Conservation (phyloP, 2,888 invertebrate species). For the Andrena fulva region DNA sequence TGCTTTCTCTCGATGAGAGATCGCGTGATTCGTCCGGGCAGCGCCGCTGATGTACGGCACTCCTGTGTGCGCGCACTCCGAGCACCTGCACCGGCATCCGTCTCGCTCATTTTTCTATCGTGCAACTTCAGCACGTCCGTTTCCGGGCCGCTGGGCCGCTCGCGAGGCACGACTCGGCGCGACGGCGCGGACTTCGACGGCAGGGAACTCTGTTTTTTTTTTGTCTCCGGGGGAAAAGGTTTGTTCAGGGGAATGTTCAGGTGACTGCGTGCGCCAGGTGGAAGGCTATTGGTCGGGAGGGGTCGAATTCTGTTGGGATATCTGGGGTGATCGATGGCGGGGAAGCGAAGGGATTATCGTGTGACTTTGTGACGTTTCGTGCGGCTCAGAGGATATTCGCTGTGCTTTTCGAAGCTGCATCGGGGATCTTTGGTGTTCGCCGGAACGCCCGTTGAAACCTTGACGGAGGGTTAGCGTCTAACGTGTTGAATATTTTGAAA, state of each 20-base stretch:
- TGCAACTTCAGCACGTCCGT: constrained; percentile 12
- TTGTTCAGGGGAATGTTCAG: background rate
- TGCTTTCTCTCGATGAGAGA: constrained; percentile 39
- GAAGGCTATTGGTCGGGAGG: too few relatives aligned
- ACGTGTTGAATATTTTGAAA: background rate
- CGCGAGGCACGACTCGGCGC: background rate
- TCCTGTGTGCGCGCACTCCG: background rate
- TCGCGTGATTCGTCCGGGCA: constrained; percentile 30
- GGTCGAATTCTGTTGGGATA: too few relatives aligned
- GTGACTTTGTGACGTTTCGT: too few relatives aligned
- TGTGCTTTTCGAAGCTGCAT: background rate
- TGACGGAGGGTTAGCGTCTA: background rate
- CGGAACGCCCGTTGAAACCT: background rate
- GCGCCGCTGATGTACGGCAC: background rate
- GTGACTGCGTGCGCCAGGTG: too few relatives aligned
- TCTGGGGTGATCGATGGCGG: too few relatives aligned
- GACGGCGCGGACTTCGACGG: background rate
- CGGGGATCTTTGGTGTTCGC: background rate
- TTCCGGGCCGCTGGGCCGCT: background rate
- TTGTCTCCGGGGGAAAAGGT: background rate
- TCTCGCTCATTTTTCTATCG: constrained; percentile 20
- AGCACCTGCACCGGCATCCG: background rate
- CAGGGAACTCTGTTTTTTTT: background rate
- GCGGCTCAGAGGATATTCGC: background rate
- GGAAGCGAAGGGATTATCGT: too few relatives aligned